These are phyloP conservation scores for Amblyopsis rosae DNA, from an alignment of 2,113 vertebrate species.

Conservation along the genomic window DNA sequence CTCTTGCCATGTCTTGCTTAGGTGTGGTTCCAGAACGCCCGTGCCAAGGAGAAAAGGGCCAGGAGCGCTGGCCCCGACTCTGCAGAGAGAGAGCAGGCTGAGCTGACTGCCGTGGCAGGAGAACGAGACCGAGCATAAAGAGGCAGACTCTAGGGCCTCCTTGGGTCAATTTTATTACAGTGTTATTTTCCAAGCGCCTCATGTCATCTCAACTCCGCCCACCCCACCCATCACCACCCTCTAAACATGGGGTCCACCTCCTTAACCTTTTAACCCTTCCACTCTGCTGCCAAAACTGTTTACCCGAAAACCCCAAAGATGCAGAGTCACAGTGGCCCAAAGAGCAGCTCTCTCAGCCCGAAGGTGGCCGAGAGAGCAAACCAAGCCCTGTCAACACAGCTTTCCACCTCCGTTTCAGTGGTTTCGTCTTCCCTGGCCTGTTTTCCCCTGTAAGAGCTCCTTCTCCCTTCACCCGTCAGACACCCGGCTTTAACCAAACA, in stretches of 20 bases:
- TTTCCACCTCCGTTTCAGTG: constrained; percentile 57
- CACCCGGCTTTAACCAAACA: constrained; percentile 69
- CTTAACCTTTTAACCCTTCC: constrained; percentile 44
- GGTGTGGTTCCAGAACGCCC: constrained; percentile 98
- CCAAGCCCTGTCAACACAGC: constrained; percentile 52
- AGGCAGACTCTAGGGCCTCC: constrained; percentile 23
- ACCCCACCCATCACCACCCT: constrained; percentile 10
- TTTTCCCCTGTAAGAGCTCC: constrained; percentile 55
- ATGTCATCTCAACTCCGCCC: not conserved
- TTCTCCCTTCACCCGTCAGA: constrained; percentile 42
- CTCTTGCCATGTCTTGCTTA: constrained; percentile 29
- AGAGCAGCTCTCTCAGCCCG: constrained; percentile 80
- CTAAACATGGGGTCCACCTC: constrained; percentile 34
- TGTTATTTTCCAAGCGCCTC: constrained; percentile 29
- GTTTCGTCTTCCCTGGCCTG: constrained; percentile 42
- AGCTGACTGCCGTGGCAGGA: constrained; percentile 84
- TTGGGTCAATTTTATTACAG: constrained; percentile 33
- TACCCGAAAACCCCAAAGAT: constrained; percentile 73
- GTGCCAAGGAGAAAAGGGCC: constrained; percentile 95
- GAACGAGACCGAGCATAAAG: constrained; percentile 82
- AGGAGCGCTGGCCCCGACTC: constrained; percentile 75
- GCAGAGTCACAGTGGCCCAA: constrained; percentile 69
- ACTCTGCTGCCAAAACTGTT: constrained; percentile 67
- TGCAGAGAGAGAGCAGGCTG: constrained; percentile 69
- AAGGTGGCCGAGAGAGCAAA: constrained; percentile 75